Base-by-base conservation (phyloP, 1,140 invertebrate genomes). In the Nymphalis io region DNA sequence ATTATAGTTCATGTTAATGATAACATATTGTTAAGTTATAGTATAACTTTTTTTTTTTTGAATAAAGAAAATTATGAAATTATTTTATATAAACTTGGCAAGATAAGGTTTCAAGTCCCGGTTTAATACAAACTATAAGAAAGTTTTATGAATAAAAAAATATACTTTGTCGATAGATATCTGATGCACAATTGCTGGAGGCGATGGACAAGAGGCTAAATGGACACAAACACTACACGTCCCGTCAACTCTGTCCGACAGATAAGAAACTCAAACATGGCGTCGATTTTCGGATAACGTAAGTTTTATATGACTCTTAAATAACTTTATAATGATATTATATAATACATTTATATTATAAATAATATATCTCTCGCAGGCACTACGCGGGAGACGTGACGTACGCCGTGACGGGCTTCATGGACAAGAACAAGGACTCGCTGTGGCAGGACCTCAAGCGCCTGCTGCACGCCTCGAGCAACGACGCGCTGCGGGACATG, bases 311-410 rank as follows among this genome's bases (percentile, higher is more conserved):
- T 20, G 1, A 48, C 3, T 18, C 16, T 48, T 3, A 6, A 16
- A 42, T n/a, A n/a, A 42, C 1, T 15, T 0, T 42, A 15, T 6
- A 33, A 33, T 0, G 1, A 23, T 23, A 23, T 23, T 4, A 33
- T 33, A 33, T 33, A 33, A 5, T 27, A 5, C 23, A 27, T 2
- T 5, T 27, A 27, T 5, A 2, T 27, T 5, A 27, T 27, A 27
- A 5, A 3, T 5, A 27, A 27, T 27, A 27, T 33, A 11, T 39
- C 1, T 48, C 8, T n/a, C n/a, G 69, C 80, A 95, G 94, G 23
- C 98, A 99, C 83, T 99, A 99, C 88, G 98, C 98, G 2, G 98
- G 98, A n/a, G 97, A 98, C 90, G 98, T 99, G 2, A 96, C 96
- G 20, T 99, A 99, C 90, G 95, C 94, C 72, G 95, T 98, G 40